phyloP scores from a whole-genome alignment of 1,140 invertebrate genomes.

The Aphelenchoides fujianensis region DNA sequence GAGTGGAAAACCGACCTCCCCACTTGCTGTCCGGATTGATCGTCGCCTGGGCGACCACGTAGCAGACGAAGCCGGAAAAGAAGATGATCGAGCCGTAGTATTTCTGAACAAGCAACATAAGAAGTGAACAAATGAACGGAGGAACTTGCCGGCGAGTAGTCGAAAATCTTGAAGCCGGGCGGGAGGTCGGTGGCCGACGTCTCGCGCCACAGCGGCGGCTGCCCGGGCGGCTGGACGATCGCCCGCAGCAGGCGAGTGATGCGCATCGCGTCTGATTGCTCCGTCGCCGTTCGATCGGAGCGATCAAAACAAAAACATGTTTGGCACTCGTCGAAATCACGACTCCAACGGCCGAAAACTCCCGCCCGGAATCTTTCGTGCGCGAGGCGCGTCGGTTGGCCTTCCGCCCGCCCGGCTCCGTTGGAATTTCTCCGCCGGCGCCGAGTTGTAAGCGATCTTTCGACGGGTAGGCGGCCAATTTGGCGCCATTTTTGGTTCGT shows the following conservation, averaged over 20 bases:
- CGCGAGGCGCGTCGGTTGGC: neutral
- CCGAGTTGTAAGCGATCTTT: neutral
- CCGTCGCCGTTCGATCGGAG: too few relatives aligned
- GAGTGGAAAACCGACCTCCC: neutral
- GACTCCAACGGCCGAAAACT: neutral
- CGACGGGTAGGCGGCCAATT: neutral
- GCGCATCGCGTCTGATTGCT: neutral
- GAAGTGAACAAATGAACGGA: too few relatives aligned
- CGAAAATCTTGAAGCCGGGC: constrained; percentile 15
- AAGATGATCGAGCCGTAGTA: constrained; percentile 18
- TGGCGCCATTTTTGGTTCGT: too few relatives aligned
- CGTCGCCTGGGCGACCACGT: constrained; percentile 17
- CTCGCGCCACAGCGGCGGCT: constrained; percentile 5
- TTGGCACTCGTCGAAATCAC: neutral
- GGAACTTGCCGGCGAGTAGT: constrained; percentile 24
- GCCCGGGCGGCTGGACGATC: neutral
- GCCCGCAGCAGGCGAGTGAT: neutral
- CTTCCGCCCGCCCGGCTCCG: too few relatives aligned
- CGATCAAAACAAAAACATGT: neutral
- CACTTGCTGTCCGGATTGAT: constrained; percentile 40
- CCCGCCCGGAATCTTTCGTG: neutral
- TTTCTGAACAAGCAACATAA: constrained; percentile 7
- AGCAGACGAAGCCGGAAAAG: neutral
- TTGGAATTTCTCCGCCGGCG: constrained; percentile 6
- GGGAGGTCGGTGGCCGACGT: constrained; percentile 8